Conservation (phyloP, 2,113 vertebrate genomes). For the Hippoglossus stenolepis region DNA sequence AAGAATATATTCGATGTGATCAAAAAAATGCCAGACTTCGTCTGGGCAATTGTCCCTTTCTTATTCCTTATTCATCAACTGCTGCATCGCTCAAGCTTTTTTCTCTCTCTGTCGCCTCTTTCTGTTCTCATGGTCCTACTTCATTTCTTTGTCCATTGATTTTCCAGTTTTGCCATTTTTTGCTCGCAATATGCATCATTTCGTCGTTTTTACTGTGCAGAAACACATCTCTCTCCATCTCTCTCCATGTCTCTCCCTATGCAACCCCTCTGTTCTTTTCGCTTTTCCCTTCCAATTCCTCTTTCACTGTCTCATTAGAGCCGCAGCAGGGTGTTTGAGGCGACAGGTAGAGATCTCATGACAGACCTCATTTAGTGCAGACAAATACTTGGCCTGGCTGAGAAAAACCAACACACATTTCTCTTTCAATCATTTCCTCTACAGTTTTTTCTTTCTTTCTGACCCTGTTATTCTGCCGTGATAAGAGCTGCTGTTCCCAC, state of each 20-base stretch:
- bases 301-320: constrained; percentile 69
- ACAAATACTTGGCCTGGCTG: constrained; percentile 67
- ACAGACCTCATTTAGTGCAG: constrained; percentile 72
- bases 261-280: constrained; percentile 7
- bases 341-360: constrained; percentile 66
- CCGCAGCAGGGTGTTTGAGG: constrained; percentile 53
- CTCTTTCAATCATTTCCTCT: constrained; percentile 70
- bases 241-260: background rate
- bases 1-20: background rate
- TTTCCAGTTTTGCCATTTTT: constrained; percentile 37
- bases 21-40: background rate
- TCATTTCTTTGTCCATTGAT: constrained; percentile 4
- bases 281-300: constrained; percentile 24
- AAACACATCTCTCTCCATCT: background rate
- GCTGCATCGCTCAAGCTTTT: background rate
- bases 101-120: background rate
- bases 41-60: constrained; percentile 5
- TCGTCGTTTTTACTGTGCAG: constrained; percentile 16
- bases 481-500: constrained; percentile 37
- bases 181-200: constrained; percentile 19
- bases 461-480: constrained; percentile 20
- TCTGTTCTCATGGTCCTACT: constrained; percentile 13
- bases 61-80: constrained; percentile 11
- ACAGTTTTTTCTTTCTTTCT: constrained; percentile 31
- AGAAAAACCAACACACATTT: constrained; percentile 65